These are phyloP conservation scores for Patella depressa DNA, from an alignment of 2,888 invertebrate species.

Conservation along the genomic window DNA sequence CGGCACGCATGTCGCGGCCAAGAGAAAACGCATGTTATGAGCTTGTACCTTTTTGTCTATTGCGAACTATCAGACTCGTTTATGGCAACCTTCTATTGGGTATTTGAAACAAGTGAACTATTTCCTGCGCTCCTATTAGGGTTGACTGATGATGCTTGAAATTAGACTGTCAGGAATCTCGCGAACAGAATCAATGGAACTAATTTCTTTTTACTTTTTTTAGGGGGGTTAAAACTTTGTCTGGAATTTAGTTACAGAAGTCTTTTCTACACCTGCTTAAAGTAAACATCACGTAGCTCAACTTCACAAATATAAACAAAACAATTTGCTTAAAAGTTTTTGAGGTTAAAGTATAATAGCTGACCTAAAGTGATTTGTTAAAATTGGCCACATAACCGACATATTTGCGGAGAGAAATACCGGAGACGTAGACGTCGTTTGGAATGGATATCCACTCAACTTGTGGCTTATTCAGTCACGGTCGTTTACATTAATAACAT, in stretches of 20 bases:
- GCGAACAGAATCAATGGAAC: background rate
- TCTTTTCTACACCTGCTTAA: background rate
- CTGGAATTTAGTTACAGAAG: too few species aligned
- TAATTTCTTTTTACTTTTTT: too few species aligned
- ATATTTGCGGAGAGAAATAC: background rate
- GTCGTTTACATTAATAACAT: background rate
- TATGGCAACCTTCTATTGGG: too few species aligned
- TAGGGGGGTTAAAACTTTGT: too few species aligned
- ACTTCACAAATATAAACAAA: background rate
- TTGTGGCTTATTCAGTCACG: background rate
- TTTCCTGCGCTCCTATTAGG: too few species aligned
- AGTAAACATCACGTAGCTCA: background rate
- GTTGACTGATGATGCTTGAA: slow-evolving; percentile 9
- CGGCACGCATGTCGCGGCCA: too few species aligned
- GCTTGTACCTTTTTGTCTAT: too few species aligned
- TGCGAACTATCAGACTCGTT: too few species aligned
- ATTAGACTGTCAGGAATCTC: slow-evolving; percentile 1
- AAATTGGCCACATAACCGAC: background rate
- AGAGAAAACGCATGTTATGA: too few species aligned
- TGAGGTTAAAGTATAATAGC: background rate
- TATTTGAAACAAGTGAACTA: too few species aligned
- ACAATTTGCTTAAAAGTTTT: background rate
- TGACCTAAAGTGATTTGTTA: slow-evolving; percentile 2
- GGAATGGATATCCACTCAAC: too few species aligned
- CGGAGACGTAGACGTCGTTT: too few species aligned